Base-by-base conservation (phyloP, 2,888 invertebrate species). In the Zonitis immaculata region DNA sequence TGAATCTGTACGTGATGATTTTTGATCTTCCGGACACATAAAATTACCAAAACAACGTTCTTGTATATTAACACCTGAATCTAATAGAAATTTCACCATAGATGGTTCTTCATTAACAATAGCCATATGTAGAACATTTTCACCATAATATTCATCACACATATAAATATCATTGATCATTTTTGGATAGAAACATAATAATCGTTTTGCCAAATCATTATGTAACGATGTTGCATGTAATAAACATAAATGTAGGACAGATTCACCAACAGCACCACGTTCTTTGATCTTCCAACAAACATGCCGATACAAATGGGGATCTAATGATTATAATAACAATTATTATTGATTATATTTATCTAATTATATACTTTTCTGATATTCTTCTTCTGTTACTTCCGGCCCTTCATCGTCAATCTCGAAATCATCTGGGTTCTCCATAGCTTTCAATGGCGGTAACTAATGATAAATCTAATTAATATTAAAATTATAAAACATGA, bases 91-190 rank as follows among this genome's bases (percentile, higher is more conserved):
- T 77, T 95, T 96, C 5, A 97, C 97, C 94, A 97, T 95, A 0
- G 93, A 88, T 0, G 95, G 95, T 73, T 99, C 98, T 73, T 99
- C 98, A 76, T 98, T 99, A 1, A 97, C 96, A 63, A 98, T 96
- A 3, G 97, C 96, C 74, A 98, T 95, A 72, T 99, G 99, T 1
- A 99, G 80, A 0, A 93, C 92, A 71, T 89, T 95, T 74, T 97
- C 97, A 1, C 94, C 98, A 71, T 95, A 99, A 74, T 97, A 98
- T 76, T 98, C 98, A 69, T 98, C 98, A 45, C 89, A 88, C 78
- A 94, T 88, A 75, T 97, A 98, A 63, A 95, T 89, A 71, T 99
- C 98, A 71, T 95, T 91, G 67, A 98, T 93, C 16, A 99, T 82
- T 72, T 93, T 94, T 0, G 99, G 99, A 77, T 93, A 99, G 72